These are phyloP conservation scores for Erpobdella octoculata DNA, from an alignment of 2,888 invertebrate genomes.

Conservation along the genomic window DNA sequence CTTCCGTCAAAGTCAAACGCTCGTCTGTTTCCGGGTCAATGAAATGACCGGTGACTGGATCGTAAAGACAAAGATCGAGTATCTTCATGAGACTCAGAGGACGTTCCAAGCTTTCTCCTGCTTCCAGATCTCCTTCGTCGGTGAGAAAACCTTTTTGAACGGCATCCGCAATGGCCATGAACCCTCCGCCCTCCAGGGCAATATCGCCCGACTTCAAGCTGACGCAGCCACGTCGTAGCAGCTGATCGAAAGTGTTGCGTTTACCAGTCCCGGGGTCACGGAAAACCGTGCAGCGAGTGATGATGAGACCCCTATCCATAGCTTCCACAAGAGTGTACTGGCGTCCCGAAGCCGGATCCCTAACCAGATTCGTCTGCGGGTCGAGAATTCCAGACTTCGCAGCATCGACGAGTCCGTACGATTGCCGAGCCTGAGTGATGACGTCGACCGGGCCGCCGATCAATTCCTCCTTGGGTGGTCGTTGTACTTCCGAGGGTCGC, in stretches of 20 bases:
- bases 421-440: slow-evolving; percentile 17
- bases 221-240: slow-evolving; percentile 69
- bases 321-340: slow-evolving; percentile 57
- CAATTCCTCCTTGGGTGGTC: background rate
- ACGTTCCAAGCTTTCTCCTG: slow-evolving; percentile 16
- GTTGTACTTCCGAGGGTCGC: background rate
- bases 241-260: slow-evolving; percentile 68
- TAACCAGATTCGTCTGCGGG: slow-evolving; percentile 59
- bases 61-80: slow-evolving; percentile 74
- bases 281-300: slow-evolving; percentile 32
- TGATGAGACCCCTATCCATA: slow-evolving; percentile 50
- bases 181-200: slow-evolving; percentile 60
- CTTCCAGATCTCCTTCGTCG: slow-evolving; percentile 8
- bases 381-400: slow-evolving; percentile 62
- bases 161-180: slow-evolving; percentile 35
- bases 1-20: slow-evolving; percentile 61
- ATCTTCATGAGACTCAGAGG: slow-evolving; percentile 36
- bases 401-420: slow-evolving; percentile 56
- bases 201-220: slow-evolving; percentile 61
- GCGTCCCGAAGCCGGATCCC: slow-evolving; percentile 32
- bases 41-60: slow-evolving; percentile 60
- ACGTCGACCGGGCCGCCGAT: background rate
- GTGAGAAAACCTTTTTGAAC: slow-evolving; percentile 33
- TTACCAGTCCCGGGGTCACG: slow-evolving; percentile 36
- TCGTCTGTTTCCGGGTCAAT: slow-evolving; percentile 73